Conservation (phyloP, 2,888 invertebrate genomes). For the Leistus spinibarbis region DNA sequence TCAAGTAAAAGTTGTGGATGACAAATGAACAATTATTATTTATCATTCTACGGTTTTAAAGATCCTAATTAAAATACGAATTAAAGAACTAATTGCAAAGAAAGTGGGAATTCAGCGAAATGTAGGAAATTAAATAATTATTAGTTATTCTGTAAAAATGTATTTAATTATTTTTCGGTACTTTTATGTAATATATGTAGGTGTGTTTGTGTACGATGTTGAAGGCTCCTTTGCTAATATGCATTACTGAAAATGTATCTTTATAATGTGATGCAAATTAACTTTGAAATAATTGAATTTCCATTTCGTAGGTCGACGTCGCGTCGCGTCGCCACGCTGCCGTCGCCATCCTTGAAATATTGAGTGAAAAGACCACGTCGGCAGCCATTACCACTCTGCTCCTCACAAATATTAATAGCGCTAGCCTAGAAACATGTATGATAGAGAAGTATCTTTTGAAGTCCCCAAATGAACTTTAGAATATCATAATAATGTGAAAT, state of each 20-base stretch:
- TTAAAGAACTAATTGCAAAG: too few relatives aligned
- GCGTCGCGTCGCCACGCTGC: constrained; percentile 24
- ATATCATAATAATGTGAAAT: too few relatives aligned
- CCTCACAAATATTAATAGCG: background rate
- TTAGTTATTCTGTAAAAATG: constrained; percentile 33
- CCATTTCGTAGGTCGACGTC: constrained; percentile 36
- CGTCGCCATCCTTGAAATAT: constrained; percentile 21
- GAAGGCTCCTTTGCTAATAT: constrained; percentile 23
- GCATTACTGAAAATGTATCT: constrained; percentile 36
- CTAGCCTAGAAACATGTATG: too few relatives aligned
- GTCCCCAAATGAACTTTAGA: too few relatives aligned
- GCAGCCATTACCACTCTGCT: background rate
- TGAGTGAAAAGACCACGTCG: constrained; percentile 22
- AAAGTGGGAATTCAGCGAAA: too few relatives aligned
- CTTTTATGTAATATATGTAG: constrained; percentile 19
- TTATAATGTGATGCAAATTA: constrained; percentile 39
- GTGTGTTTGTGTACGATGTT: constrained; percentile 13
- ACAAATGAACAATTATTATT: too few relatives aligned
- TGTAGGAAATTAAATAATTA: constrained; percentile 26
- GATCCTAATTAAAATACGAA: too few relatives aligned
- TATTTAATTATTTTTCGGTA: constrained; percentile 22
- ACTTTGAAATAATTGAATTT: constrained; percentile 39
- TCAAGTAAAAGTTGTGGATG: too few relatives aligned
- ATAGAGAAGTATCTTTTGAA: too few relatives aligned
- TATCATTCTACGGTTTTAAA: too few relatives aligned